phyloP scores from a whole-genome alignment of 1,140 invertebrate genomes.

The Caerostris darwini region DNA sequence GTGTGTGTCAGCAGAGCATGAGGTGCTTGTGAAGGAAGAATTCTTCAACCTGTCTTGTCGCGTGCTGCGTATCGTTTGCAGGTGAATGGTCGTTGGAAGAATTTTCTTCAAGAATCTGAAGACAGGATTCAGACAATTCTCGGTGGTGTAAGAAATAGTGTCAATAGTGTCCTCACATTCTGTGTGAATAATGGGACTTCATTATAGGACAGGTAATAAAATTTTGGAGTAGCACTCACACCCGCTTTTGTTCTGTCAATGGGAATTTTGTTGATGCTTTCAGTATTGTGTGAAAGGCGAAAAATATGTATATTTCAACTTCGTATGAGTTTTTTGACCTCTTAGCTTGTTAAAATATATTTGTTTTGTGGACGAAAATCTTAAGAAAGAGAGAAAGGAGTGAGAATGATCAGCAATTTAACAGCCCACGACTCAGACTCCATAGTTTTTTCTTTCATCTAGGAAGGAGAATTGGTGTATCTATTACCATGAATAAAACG shows the following conservation, averaged over 20 bases:
- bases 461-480: no score
- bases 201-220: neutral
- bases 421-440: neutral
- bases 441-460: no score
- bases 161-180: neutral
- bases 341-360: neutral
- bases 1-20: constrained; percentile 31
- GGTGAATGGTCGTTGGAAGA: constrained; percentile 28
- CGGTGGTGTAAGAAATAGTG: neutral
- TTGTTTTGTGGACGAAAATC: neutral
- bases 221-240: constrained; percentile 3
- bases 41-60: constrained; percentile 3
- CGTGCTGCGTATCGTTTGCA: neutral
- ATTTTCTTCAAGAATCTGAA: neutral
- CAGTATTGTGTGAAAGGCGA: neutral
- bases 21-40: constrained; percentile 13
- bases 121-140: constrained; percentile 4
- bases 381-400: neutral
- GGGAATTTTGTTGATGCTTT: neutral
- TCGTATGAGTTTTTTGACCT: neutral
- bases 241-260: constrained; percentile 7
- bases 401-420: neutral
- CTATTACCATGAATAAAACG: no score
- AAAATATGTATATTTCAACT: neutral
- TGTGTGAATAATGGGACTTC: neutral